Conservation (phyloP, 1,140 invertebrate species). For the Microplitis mediator region DNA sequence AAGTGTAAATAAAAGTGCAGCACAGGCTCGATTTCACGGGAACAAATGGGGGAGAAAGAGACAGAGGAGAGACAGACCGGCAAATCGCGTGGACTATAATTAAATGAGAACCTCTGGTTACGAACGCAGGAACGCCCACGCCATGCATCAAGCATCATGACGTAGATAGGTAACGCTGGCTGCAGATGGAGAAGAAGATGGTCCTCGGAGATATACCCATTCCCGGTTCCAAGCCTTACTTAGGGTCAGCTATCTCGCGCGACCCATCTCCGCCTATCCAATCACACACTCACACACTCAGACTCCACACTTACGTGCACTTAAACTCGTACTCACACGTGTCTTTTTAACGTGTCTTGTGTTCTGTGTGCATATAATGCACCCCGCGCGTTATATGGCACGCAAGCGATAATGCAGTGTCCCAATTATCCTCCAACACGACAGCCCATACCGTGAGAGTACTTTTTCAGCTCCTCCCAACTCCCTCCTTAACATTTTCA, state of each 20-base stretch:
- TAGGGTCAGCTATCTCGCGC: constrained; percentile 62
- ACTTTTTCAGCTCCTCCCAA: constrained; percentile 50
- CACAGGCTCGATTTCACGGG: background rate
- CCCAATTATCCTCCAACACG: constrained; percentile 57
- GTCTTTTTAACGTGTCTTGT: no score
- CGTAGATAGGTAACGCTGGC: constrained; percentile 57
- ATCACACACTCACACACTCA: constrained; percentile 50
- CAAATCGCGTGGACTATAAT: constrained; percentile 40
- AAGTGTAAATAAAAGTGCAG: no score
- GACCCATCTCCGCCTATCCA: constrained; percentile 63
- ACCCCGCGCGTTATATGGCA: constrained; percentile 46
- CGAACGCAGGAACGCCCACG: constrained; percentile 59
- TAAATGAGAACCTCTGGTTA: constrained; percentile 56
- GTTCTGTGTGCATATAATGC: constrained; percentile 5
- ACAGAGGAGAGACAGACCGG: constrained; percentile 1
- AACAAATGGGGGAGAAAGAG: background rate
- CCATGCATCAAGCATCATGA: constrained; percentile 59
- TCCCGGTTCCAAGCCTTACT: constrained; percentile 9
- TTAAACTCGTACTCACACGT: no score
- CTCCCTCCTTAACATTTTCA: constrained; percentile 18
- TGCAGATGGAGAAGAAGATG: constrained; percentile 57
- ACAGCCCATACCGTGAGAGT: constrained; percentile 47
- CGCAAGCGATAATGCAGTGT: constrained; percentile 54
- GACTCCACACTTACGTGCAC: no score
- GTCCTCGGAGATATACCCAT: constrained; percentile 57